Evolutionary conservation across 30 jellyfish, hydroid and myxozoan genomes (phyloP), one percentile per base, ranked within the genome.

Genomic region (Chironex yamaguchii): DNA sequence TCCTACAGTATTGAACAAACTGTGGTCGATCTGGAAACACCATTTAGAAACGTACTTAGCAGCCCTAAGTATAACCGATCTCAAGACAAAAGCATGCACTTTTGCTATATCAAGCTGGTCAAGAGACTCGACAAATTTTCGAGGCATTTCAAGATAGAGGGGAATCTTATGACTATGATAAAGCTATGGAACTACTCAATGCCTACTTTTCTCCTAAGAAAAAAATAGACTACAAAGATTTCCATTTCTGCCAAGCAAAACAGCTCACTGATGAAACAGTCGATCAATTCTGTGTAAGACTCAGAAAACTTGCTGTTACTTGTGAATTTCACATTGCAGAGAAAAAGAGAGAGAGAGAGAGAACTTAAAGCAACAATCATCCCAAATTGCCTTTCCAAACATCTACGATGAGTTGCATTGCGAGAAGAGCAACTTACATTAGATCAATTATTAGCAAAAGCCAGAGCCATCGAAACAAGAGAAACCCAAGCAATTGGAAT

Each of bases 231-330:
- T 68, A 24, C 25, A 64, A 68, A 68, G 21, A 30, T 24, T 68
- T 68, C 36, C 82, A 68, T 28, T 29, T 68, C 22, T 64, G 82
- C n/a, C 68, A 68, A 68, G 20, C 82, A 23, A 68, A n/a, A 12
- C 82, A 68, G 52, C 6, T 68, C n/a, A n/a, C 68, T 21, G 82
- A 30, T 13, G 82, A 68, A 30, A 68, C 82, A 68, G 67, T 68
- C 4, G 71, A 68, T 34, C 82, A 68, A 68, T 68, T 68, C 25
- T 68, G 82, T 31, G 20, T 34, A n/a, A 2, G 68, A 17, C 67
- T 23, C 17, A 26, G 82, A 30, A 68, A 68, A 68, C 67, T 68
- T 12, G 82, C 82, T 31, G 2, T 34, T 4, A 26, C 28, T 31
- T 68, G 82, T 30, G 82, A 68, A 25, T 26, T 68, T 68, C 0